Percentiles rank a stretch among this genome's conserved stretches.
These are phyloP conservation scores for Excalfactoria chinensis DNA, from an alignment of 2,113 vertebrate species.

Conservation along the genomic window DNA sequence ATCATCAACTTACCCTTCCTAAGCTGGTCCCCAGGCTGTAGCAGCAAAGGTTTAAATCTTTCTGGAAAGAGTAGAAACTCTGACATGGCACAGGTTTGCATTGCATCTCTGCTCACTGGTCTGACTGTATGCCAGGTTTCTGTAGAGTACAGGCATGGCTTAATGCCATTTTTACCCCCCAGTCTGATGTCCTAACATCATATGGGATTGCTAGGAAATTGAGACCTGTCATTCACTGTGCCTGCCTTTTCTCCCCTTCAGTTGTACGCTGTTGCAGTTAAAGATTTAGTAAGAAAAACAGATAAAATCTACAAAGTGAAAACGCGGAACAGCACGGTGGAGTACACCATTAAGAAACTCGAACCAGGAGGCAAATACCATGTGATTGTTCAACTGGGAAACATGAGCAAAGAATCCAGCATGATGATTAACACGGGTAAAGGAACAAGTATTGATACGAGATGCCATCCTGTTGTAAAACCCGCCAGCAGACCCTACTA, in stretches of 20 bases:
- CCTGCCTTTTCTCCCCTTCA: conserved; percentile 51
- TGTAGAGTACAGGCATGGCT: background rate
- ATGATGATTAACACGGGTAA: conserved; percentile 91
- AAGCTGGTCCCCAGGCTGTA: background rate
- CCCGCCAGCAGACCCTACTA: background rate
- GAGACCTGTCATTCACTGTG: background rate
- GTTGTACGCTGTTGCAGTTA: conserved; percentile 89
- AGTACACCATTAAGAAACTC: conserved; percentile 86
- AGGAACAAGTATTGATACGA: background rate
- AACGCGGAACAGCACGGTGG: conserved; percentile 90
- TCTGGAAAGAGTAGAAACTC: background rate
- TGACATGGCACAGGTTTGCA: background rate
- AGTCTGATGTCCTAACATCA: fast-evolving
- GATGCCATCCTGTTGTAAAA: background rate
- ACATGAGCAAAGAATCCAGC: conserved; percentile 97
- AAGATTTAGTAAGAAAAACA: conserved; percentile 88
- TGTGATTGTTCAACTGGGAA: conserved; percentile 89
- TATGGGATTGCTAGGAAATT: background rate
- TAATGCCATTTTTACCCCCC: background rate
- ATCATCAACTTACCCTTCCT: background rate
- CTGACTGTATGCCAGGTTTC: background rate
- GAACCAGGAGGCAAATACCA: conserved; percentile 94
- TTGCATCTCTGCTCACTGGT: background rate
- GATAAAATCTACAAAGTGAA: conserved; percentile 91
- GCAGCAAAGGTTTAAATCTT: background rate